Percentiles rank a stretch among this genome's conserved stretches.
Evolutionary conservation across 2,888 invertebrate genomes (phyloP).

Genomic region (Nomada goodeniana): DNA sequence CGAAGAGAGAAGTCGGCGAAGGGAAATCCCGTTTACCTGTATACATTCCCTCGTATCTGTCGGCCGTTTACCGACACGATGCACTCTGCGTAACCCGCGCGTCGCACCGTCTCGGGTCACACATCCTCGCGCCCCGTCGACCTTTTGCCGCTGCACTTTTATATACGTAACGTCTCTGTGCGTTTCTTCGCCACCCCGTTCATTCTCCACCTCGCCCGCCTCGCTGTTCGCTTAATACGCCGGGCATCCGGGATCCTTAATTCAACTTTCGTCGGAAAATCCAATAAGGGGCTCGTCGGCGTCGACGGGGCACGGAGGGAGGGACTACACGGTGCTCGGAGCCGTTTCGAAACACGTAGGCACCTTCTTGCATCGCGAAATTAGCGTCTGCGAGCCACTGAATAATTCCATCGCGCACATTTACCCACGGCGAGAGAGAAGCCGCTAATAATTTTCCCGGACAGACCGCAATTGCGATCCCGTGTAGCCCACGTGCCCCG

Average conservation of each 20-base stretch:
- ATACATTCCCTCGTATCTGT: not conserved
- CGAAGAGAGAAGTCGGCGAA: not conserved
- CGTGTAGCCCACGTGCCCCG: not conserved
- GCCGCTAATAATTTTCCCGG: slow-evolving; percentile 63
- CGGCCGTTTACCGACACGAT: slow-evolving; percentile 11
- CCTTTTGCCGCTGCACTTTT: not conserved
- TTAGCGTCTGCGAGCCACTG: slow-evolving; percentile 69
- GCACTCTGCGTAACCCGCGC: not conserved
- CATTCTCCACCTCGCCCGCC: not conserved
- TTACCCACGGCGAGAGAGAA: slow-evolving; percentile 30
- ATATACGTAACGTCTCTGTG: not conserved
- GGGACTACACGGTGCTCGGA: slow-evolving; percentile 1
- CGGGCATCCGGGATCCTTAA: slow-evolving; percentile 57
- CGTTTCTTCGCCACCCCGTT: not conserved
- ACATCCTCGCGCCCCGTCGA: not conserved
- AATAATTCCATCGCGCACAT: slow-evolving; percentile 66
- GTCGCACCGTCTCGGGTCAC: not conserved
- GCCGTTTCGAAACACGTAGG: slow-evolving; percentile 31
- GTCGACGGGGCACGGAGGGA: slow-evolving; percentile 48
- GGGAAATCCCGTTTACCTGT: not conserved
- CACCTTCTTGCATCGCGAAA: slow-evolving; percentile 55
- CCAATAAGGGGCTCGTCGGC: slow-evolving; percentile 58
- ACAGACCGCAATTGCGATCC: slow-evolving; percentile 54
- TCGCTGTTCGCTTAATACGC: slow-evolving; percentile 38
- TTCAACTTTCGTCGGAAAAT: slow-evolving; percentile 61